A percentile compares a stretch with the other conserved stretches of the same genome.
phyloP scores from a whole-genome alignment of 2,888 invertebrate genomes.

The Anticlea derivata region DNA sequence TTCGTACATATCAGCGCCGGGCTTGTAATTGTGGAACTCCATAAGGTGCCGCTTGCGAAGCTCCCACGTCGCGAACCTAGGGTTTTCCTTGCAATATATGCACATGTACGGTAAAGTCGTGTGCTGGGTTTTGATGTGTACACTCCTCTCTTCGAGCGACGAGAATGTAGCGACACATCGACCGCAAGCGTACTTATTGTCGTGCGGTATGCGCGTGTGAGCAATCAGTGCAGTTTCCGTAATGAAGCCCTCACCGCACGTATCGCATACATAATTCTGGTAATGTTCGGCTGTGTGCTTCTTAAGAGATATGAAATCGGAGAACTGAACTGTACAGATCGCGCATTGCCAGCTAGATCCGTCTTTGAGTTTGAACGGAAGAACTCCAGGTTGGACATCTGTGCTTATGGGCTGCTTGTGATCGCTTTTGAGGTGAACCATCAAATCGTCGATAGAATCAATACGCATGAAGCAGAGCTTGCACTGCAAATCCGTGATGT shows the following conservation, averaged over 20 bases:
- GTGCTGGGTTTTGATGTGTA: slow-evolving; percentile 72
- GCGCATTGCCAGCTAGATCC: slow-evolving; percentile 74
- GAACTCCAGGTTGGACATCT: slow-evolving; percentile 72
- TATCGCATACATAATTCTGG: slow-evolving; percentile 76
- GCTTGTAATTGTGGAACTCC: slow-evolving; percentile 74
- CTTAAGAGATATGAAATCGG: slow-evolving; percentile 68
- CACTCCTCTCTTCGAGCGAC: slow-evolving; percentile 66
- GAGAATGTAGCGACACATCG: slow-evolving; percentile 73
- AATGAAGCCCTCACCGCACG: slow-evolving; percentile 76
- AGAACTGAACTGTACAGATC: slow-evolving; percentile 69
- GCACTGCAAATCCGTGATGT: slow-evolving; percentile 74
- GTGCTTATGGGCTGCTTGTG: slow-evolving; percentile 74
- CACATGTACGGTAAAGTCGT: slow-evolving; percentile 73
- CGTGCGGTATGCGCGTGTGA: slow-evolving; percentile 71
- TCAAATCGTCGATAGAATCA: slow-evolving; percentile 65
- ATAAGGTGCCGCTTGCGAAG: slow-evolving; percentile 69
- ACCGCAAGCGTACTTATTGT: slow-evolving; percentile 72
- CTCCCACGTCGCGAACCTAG: slow-evolving; percentile 75
- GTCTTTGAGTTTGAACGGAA: slow-evolving; percentile 73
- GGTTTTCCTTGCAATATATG: slow-evolving; percentile 73
- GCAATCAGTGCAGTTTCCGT: slow-evolving; percentile 70
- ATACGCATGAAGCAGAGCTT: slow-evolving; percentile 71
- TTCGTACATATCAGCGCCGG: slow-evolving; percentile 74
- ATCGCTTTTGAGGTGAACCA: slow-evolving; percentile 69
- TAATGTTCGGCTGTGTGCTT: slow-evolving; percentile 74